phyloP scores from a whole-genome alignment of 2,888 invertebrate species.

The Clostera curtula region DNA sequence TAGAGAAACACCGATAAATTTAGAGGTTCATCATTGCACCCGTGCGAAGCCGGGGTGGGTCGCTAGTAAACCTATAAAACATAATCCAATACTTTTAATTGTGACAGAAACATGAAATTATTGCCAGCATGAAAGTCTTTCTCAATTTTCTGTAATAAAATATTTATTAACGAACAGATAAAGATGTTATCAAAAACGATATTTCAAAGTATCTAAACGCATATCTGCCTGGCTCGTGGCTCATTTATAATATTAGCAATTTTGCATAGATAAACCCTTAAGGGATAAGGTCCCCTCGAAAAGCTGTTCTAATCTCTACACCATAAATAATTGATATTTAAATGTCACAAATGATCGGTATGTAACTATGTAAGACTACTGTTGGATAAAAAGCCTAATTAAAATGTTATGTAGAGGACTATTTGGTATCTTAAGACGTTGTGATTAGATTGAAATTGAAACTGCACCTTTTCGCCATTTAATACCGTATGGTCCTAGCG shows the following conservation, averaged over 20 bases:
- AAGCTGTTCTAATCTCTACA: slow-evolving; percentile 56
- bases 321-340: slow-evolving; percentile 74
- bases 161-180: too few species aligned
- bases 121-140: too few species aligned
- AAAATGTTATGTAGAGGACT: slow-evolving; percentile 7
- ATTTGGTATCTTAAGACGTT: slow-evolving; percentile 16
- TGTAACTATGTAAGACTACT: slow-evolving; percentile 49
- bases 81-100: too few species aligned
- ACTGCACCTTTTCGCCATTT: too few species aligned
- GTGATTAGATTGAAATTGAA: slow-evolving; percentile 8
- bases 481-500: too few species aligned
- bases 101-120: too few species aligned
- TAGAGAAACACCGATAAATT: too few species aligned
- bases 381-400: slow-evolving; percentile 31
- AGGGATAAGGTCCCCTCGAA: slow-evolving; percentile 44
- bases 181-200: slow-evolving; percentile 1
- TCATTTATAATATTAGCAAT: slow-evolving; percentile 32
- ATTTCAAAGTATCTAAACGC: slow-evolving; percentile 11
- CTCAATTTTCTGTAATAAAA: too few species aligned
- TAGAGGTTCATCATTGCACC: too few species aligned
- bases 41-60: too few species aligned
- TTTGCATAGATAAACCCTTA: slow-evolving; percentile 42
- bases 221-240: slow-evolving; percentile 7
- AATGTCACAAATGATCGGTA: slow-evolving; percentile 73
- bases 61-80: too few species aligned